Percentiles rank a stretch among this genome's conserved stretches.
phyloP scores from a whole-genome alignment of 35 echinoderm and acorn worm genomes.

The Lytechinus pictus region DNA sequence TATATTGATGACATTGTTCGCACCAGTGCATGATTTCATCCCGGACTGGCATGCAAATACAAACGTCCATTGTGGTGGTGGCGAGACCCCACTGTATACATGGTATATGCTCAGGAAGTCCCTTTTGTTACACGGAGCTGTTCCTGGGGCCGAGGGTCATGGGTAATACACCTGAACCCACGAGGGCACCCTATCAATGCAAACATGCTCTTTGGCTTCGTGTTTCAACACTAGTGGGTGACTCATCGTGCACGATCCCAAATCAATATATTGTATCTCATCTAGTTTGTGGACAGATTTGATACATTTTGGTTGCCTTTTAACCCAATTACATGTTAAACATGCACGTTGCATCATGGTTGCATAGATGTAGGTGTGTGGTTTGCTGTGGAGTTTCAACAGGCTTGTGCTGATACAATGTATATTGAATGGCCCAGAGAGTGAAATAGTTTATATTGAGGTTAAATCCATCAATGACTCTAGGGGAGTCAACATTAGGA shows the following conservation, averaged over 20 bases:
- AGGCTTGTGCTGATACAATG: background rate
- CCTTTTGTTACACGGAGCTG: background rate
- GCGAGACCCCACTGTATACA: no score
- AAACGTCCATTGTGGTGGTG: background rate
- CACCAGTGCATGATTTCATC: background rate
- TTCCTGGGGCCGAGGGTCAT: background rate
- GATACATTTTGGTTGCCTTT: background rate
- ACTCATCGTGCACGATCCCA: background rate
- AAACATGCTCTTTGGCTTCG: background rate
- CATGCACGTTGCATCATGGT: background rate
- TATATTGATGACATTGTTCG: background rate
- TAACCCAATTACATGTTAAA: background rate
- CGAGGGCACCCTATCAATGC: background rate
- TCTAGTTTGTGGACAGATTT: conserved; percentile 3
- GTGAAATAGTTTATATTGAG: background rate
- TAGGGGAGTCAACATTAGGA: no score
- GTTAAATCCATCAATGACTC: background rate
- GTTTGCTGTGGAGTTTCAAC: background rate
- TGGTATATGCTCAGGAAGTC: background rate
- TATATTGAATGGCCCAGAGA: background rate
- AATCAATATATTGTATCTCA: background rate
- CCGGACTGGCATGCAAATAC: background rate
- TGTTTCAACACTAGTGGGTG: background rate
- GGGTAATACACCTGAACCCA: background rate
- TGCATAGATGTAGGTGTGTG: background rate